Base-by-base conservation (phyloP, 2,113 vertebrate genomes). In the Corydoras maculifer region DNA sequence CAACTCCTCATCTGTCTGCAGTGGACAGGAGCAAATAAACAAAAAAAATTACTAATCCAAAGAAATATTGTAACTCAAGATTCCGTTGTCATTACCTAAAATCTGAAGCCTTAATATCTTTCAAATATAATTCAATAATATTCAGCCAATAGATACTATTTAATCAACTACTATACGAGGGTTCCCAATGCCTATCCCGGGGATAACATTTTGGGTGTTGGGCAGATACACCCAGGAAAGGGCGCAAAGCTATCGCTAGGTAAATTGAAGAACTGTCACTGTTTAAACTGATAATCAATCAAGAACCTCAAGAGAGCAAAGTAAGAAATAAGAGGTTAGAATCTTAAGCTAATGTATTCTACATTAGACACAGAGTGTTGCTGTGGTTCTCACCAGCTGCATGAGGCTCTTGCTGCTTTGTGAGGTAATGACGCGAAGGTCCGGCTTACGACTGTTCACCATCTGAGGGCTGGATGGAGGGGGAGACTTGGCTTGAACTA, bases 391-490 rank as follows among this genome's bases (percentile, higher is more conserved):
- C 88, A 98, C 95, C 96, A 98, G 94, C 80, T 97, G 95, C 94
- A 96, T 92, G 35, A 99, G 86, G 70, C 92, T 94, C 85, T 99
- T 99, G 62, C 93, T 88, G 9, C 93, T 88, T 89, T 98, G 96
- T 8, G 95, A 97, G 74, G 96, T 99, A 92, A 99, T 97, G 77
- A 99, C 95, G 2, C 95, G 86, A 30, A 99, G 88, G 87, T 98
- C 96, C 0, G 95, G 96, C 84, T 97, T 99, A 84, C 95, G 93
- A 89, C 88, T 93, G 88, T 82, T 79, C 63, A 87, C 88, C 25
- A 94, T 91, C 88, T 92, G 95, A 8, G 91, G 71, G 82, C 91
- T 78, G 2, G 92, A 91, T 0, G 92, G 92, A 0, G 93, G 91
- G 2, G 93, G 91, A 5, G 95, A 96, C 86, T 99, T 99, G 82